A percentile compares a stretch with the other conserved stretches of the same genome.
Evolutionary conservation across 1,140 invertebrate genomes (phyloP).

Genomic region (Drepana arcuata): DNA sequence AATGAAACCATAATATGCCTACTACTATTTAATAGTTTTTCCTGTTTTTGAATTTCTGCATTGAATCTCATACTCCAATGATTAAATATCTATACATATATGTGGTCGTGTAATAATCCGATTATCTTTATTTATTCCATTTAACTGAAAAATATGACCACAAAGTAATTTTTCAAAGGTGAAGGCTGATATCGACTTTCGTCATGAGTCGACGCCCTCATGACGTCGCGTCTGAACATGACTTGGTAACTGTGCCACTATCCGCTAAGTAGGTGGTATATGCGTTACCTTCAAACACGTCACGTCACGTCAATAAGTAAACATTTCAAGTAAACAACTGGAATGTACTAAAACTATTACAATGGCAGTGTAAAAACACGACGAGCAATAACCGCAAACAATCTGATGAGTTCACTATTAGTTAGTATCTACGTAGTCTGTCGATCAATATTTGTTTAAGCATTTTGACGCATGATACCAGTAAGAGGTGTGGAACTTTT

Average conservation of each 20-base stretch:
- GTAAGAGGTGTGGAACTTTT: constrained; percentile 53
- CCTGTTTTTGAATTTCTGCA: no score
- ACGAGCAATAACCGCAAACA: constrained; percentile 14
- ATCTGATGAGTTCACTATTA: constrained; percentile 21
- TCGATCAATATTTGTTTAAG: constrained; percentile 40
- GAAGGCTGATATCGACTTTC: constrained; percentile 8
- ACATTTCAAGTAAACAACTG: constrained; percentile 5
- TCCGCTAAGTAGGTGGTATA: no score
- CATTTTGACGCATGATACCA: constrained; percentile 34
- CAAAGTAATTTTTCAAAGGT: no score
- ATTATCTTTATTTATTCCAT: no score
- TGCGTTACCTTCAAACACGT: no score
- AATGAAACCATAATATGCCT: neutral
- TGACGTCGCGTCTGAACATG: constrained; percentile 13
- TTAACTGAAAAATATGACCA: no score
- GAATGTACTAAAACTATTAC: constrained; percentile 3
- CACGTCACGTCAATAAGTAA: constrained; percentile 1
- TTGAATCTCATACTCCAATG: no score
- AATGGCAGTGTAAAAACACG: constrained; percentile 1
- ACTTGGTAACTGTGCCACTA: constrained; percentile 19
- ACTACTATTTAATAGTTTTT: no score
- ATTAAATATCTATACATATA: no score
- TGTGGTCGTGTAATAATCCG: no score
- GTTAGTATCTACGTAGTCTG: constrained; percentile 23
- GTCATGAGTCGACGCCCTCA: constrained; percentile 9